A percentile compares a stretch with the other conserved stretches of the same genome.
These are phyloP conservation scores for Drosophila barbarae DNA, from an alignment of 2,888 invertebrate species.

Conservation along the genomic window DNA sequence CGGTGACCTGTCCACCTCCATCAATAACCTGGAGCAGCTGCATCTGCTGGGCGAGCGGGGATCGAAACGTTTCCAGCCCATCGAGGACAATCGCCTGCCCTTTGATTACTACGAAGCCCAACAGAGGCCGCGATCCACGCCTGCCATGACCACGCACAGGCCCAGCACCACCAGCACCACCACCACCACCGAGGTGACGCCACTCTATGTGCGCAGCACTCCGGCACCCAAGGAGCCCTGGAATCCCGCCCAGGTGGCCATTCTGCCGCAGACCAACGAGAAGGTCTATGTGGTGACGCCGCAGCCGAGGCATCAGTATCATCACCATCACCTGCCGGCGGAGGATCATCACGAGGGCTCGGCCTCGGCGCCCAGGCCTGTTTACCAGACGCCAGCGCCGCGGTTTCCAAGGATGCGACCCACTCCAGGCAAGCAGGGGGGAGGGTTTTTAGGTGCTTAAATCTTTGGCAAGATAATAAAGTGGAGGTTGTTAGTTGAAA, in stretches of 20 bases:
- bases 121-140: constrained; percentile 34
- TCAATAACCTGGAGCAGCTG: constrained; percentile 72
- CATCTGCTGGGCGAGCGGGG: constrained; percentile 62
- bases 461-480: not conserved
- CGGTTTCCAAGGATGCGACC: constrained; percentile 81
- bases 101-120: constrained; percentile 63
- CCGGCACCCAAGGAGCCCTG: constrained; percentile 80
- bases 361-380: constrained; percentile 49
- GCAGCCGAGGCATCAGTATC: constrained; percentile 80
- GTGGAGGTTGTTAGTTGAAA: not conserved
- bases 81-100: constrained; percentile 72
- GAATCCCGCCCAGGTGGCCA: constrained; percentile 85
- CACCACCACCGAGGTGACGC: constrained; percentile 56
- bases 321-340: constrained; percentile 9
- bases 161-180: constrained; percentile 56
- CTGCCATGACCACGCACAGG: constrained; percentile 23
- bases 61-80: constrained; percentile 63
- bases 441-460: not conserved
- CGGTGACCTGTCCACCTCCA: constrained; percentile 64
- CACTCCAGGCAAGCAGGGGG: constrained; percentile 79
- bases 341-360: constrained; percentile 34
- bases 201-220: constrained; percentile 63
- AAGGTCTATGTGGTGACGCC: constrained; percentile 92
- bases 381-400: constrained; percentile 56
- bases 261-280: constrained; percentile 88